Evolutionary conservation across 64 coral and sea anemone species (phyloP).

Genomic region (Stichodactyla mertensii): DNA sequence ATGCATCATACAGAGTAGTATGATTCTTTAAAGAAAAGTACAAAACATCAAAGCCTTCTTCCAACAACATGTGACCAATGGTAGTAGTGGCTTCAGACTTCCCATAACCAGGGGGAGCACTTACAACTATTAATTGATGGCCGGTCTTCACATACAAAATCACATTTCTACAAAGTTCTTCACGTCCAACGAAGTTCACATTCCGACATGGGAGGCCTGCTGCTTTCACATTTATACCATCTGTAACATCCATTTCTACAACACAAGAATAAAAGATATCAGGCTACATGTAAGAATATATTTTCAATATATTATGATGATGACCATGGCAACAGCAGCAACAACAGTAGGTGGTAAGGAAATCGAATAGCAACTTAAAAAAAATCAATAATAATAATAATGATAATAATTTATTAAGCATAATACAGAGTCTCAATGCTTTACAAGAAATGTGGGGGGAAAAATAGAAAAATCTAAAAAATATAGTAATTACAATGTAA

Average conservation of each 20-base stretch:
- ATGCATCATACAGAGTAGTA: not conserved
- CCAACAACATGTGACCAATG: constrained; percentile 13
- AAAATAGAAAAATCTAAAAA: no score
- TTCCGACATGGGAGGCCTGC: constrained; percentile 1
- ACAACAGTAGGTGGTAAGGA: no score
- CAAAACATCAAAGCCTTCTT: constrained; percentile 21
- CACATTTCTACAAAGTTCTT: not conserved
- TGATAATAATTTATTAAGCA: no score
- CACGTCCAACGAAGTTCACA: constrained; percentile 39
- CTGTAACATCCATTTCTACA: not conserved
- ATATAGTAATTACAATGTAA: no score
- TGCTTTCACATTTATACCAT: not conserved
- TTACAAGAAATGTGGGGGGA: no score
- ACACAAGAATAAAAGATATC: not conserved
- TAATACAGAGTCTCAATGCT: no score
- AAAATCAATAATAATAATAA: no score
- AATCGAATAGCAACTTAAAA: no score
- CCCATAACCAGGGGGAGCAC: constrained; percentile 35
- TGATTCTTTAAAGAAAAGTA: constrained; percentile 24
- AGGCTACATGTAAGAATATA: no score
- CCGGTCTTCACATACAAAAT: not conserved
- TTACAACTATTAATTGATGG: not conserved
- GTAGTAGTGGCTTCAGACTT: not conserved
- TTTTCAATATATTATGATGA: no score
- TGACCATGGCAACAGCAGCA: no score